Conservation (phyloP, 37 sponge, comb jelly and placozoan genomes). For the Geodia barretti region DNA sequence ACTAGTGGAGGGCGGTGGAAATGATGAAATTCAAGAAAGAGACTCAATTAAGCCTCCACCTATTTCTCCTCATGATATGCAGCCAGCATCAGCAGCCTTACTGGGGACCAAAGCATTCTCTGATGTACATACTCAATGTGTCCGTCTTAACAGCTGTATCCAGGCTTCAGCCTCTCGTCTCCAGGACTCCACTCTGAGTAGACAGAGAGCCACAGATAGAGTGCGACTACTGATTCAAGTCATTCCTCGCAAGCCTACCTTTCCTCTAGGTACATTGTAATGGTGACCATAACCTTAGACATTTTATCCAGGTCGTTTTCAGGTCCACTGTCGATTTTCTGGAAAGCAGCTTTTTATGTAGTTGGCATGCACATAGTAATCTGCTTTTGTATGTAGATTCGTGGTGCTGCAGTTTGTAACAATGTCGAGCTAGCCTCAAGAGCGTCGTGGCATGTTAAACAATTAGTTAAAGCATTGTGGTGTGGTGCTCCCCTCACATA, state of each 20-base stretch:
- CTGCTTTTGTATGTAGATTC: too few species aligned
- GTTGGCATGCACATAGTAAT: too few species aligned
- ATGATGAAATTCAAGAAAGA: not conserved
- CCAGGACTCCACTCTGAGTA: slow-evolving; percentile 19
- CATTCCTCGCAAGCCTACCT: slow-evolving; percentile 25
- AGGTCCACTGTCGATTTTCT: too few species aligned
- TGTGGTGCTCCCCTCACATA: too few species aligned
- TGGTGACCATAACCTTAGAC: too few species aligned
- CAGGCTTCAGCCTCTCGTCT: slow-evolving; percentile 59
- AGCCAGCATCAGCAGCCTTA: not conserved
- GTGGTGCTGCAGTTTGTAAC: too few species aligned
- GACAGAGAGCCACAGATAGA: slow-evolving; percentile 29
- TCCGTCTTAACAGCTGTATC: slow-evolving; percentile 49
- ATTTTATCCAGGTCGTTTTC: too few species aligned
- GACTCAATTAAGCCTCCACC: not conserved
- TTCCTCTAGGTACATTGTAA: slow-evolving; percentile 21
- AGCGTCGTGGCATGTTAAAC: too few species aligned
- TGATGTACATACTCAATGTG: not conserved
- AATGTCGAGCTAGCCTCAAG: too few species aligned
- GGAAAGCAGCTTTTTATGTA: too few species aligned
- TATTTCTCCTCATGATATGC: not conserved
- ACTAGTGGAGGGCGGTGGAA: not conserved
- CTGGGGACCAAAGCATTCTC: not conserved
- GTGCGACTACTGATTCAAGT: slow-evolving; percentile 29
- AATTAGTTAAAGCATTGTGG: too few species aligned